Conservation (phyloP, 2,113 vertebrate genomes). For the Mystacornis crossleyi region DNA sequence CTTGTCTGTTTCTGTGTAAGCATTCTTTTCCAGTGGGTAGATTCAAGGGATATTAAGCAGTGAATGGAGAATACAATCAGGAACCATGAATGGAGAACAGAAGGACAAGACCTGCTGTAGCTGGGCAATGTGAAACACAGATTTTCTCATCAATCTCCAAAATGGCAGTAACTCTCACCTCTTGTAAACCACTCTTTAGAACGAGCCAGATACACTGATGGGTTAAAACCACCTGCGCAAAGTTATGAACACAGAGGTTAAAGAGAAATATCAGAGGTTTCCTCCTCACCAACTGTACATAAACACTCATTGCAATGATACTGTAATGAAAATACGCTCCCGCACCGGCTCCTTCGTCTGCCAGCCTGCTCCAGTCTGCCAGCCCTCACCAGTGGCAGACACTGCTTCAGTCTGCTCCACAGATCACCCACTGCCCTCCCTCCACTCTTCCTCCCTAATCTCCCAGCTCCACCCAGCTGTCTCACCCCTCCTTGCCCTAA, state of each 20-base stretch:
- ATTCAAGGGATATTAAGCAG: background rate
- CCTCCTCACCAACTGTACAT: background rate
- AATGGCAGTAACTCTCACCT: background rate
- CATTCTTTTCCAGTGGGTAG: background rate
- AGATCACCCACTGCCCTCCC: background rate
- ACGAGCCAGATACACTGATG: background rate
- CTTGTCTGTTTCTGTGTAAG: background rate
- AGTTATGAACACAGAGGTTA: background rate
- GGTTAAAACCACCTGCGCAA: background rate
- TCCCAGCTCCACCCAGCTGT: background rate
- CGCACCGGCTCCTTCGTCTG: background rate
- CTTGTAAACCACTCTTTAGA: background rate
- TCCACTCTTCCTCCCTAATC: background rate
- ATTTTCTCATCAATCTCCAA: background rate
- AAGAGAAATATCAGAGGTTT: background rate
- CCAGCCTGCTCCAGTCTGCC: background rate
- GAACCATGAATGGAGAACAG: background rate
- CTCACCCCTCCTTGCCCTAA: background rate
- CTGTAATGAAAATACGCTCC: fast-evolving
- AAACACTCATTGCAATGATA: fast-evolving
- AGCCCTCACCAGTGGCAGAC: fast-evolving
- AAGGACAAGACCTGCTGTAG: background rate
- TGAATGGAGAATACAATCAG: background rate
- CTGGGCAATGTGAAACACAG: background rate
- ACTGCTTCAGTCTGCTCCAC: background rate